Evolutionary conservation across 2,797 vertebrate genomes (phyloP), one percentile per base, ranked within the genome.

Genomic region (Mastacembelus armatus): DNA sequence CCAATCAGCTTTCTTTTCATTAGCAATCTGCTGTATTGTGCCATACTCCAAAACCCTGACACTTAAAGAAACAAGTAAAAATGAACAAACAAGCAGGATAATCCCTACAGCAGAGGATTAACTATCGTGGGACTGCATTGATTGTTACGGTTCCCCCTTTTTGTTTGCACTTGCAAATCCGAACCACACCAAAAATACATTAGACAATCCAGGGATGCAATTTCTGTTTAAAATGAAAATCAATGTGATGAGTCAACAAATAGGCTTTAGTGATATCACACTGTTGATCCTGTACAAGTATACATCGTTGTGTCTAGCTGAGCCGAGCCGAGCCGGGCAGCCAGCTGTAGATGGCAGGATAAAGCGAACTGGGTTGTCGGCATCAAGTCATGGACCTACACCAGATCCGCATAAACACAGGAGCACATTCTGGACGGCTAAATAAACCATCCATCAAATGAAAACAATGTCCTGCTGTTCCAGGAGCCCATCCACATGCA

Each of bases 391-490:
- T 1, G 57, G 85, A 84, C 78, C 85, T 83, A 79, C 78, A 85
- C 66, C 71, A 77, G 66, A 82, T 85, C 27, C 44, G 35, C 63
- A 79, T 85, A 87, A 86, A 91, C 85, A 89, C 71, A 77, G 61
- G 21, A 16, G 54, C 63, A 67, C 67, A 70, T 65, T 38, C 74
- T 33, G 64, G 42, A 49, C n/a, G 2, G 55, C 68, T 61, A 38
- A 55, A 84, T 64, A 87, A 89, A 88, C 78, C 57, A 81, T 78
- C 71, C 65, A 62, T 87, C 86, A 83, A 57, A 56, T 66, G 59
- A 57, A 73, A 72, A 71, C 44, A 19, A 21, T 7, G 5, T 26
- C 32, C 18, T 10, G 61, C 68, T 52, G 62, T 48, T 72, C 49
- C 67, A 68, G 59, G 47, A 62, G 52, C 42, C 49, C 51, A 29